Conservation (phyloP, 2,113 vertebrate genomes). For the Anhinga anhinga region DNA sequence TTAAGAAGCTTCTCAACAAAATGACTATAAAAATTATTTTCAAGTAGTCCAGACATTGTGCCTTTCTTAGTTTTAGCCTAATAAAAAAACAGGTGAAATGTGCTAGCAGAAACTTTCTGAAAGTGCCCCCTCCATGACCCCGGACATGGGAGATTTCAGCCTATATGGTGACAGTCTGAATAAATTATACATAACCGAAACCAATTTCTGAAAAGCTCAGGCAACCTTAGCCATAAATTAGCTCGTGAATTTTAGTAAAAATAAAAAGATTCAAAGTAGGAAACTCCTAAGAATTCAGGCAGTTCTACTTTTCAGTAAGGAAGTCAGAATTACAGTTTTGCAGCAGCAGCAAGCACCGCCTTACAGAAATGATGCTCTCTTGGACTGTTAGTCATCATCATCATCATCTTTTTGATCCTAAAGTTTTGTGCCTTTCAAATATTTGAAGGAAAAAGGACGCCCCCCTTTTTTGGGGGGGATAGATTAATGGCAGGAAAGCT, state of each 20-base stretch:
- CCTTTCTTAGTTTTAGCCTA: background rate
- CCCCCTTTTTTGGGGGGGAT: background rate
- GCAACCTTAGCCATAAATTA: background rate
- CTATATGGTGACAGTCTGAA: background rate
- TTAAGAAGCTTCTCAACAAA: background rate
- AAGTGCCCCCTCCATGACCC: background rate
- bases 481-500: background rate
- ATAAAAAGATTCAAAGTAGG: background rate
- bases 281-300: background rate
- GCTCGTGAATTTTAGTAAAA: background rate
- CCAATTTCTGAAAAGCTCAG: background rate
- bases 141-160: background rate
- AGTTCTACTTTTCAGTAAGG: background rate
- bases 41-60: background rate
- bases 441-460: background rate
- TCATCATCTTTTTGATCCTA: background rate
- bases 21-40: background rate
- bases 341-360: background rate
- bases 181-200: background rate
- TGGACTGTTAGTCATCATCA: background rate
- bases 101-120: background rate
- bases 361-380: background rate
- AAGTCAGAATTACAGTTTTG: background rate
- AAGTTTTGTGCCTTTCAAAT: background rate
- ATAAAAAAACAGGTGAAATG: background rate